Evolutionary conservation across 1,140 invertebrate genomes (phyloP).

Genomic region (Pteromalus puparum): DNA sequence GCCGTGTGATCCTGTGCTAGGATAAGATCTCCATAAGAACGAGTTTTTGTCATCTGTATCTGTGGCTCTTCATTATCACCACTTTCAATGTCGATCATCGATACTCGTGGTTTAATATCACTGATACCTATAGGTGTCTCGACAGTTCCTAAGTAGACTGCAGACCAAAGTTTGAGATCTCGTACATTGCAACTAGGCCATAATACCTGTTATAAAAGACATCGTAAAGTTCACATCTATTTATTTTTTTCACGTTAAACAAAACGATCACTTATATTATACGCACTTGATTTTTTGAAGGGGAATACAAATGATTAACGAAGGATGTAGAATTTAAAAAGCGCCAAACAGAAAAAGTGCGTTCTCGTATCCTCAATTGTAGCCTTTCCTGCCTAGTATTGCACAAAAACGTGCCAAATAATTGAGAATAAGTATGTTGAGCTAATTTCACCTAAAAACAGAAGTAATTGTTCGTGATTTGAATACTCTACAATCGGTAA

Average conservation of each 20-base stretch:
- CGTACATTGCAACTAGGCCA: conserved; percentile 91
- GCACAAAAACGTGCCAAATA: conserved; percentile 98
- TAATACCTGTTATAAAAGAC: conserved; percentile 80
- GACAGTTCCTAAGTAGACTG: conserved; percentile 86
- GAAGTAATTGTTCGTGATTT: conserved; percentile 39
- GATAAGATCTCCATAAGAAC: conserved; percentile 87
- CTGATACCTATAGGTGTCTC: conserved; percentile 70
- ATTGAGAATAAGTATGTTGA: conserved; percentile 95
- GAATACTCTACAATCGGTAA: not conserved
- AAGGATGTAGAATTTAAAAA: conserved; percentile 87
- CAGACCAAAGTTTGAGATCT: conserved; percentile 88
- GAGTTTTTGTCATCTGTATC: conserved; percentile 83
- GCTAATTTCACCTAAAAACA: conserved; percentile 91
- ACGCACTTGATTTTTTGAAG: conserved; percentile 74
- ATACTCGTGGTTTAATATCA: conserved; percentile 68
- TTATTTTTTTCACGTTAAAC: not conserved
- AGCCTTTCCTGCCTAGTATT: conserved; percentile 89
- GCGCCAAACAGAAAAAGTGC: conserved; percentile 92
- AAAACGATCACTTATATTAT: conserved; percentile 9
- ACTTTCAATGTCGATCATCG: conserved; percentile 71
- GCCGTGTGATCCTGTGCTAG: conserved; percentile 79
- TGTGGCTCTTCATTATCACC: conserved; percentile 71
- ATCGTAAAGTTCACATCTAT: conserved; percentile 32
- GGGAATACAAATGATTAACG: conserved; percentile 89
- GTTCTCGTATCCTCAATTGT: conserved; percentile 80